These are phyloP conservation scores for Falco cherrug DNA, from an alignment of 2,797 vertebrate genomes.

Conservation along the genomic window DNA sequence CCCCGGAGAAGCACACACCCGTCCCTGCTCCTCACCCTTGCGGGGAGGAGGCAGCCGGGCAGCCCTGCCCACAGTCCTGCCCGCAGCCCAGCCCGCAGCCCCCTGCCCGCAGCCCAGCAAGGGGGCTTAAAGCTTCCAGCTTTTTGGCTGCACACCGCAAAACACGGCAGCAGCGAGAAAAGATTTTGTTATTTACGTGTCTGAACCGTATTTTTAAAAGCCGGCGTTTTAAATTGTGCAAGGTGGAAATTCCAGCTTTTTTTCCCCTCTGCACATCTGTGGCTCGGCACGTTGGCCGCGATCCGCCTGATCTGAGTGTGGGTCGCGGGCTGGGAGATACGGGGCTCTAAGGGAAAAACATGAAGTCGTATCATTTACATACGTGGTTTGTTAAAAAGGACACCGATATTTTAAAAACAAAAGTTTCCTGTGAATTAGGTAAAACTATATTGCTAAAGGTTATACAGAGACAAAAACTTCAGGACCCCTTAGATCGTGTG, in stretches of 20 bases:
- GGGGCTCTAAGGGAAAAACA: neutral
- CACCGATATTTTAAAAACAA: neutral
- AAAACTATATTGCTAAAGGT: neutral
- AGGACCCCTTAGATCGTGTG: neutral
- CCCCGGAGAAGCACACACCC: neutral
- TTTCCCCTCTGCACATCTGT: neutral
- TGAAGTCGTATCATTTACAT: neutral
- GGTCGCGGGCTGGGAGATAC: rapidly evolving
- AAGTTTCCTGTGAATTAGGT: neutral
- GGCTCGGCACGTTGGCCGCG: neutral
- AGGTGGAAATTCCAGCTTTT: neutral
- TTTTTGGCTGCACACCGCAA: neutral
- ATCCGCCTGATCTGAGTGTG: neutral
- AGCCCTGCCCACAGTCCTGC: no score
- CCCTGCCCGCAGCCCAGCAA: neutral
- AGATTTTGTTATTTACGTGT: no score
- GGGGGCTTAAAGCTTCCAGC: neutral
- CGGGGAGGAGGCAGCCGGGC: no score
- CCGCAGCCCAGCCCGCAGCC: no score
- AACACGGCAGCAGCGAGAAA: neutral
- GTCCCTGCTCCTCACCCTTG: neutral
- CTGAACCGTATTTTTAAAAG: neutral
- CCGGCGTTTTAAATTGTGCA: neutral
- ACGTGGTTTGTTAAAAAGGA: neutral
- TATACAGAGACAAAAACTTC: neutral